Evolutionary conservation across 2,888 invertebrate genomes (phyloP).

Genomic region (Morpho achilles): DNA sequence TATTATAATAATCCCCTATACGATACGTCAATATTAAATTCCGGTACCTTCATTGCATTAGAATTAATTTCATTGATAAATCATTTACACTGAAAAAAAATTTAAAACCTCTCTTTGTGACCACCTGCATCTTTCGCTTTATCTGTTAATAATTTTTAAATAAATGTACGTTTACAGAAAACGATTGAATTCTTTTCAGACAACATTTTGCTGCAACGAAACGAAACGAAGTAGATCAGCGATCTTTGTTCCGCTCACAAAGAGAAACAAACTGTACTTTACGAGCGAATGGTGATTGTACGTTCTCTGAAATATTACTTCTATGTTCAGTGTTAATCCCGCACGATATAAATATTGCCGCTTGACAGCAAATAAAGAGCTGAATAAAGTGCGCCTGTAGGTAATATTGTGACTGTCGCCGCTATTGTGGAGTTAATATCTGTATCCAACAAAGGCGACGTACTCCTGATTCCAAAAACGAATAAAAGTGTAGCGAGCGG

Average conservation of each 20-base stretch:
- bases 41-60: too few relatives aligned
- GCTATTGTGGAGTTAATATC: slow-evolving; percentile 63
- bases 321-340: slow-evolving; percentile 39
- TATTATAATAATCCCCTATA: too few relatives aligned
- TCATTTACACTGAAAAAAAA: too few relatives aligned
- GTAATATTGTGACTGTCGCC: slow-evolving; percentile 70
- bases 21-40: too few relatives aligned
- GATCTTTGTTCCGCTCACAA: slow-evolving; percentile 21
- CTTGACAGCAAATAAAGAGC: slow-evolving; percentile 55
- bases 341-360: slow-evolving; percentile 52
- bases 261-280: slow-evolving; percentile 23
- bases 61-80: too few relatives aligned
- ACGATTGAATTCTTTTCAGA: slow-evolving; percentile 16
- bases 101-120: too few relatives aligned
- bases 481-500: slow-evolving; percentile 54
- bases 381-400: slow-evolving; percentile 52
- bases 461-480: slow-evolving; percentile 60
- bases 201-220: slow-evolving; percentile 30
- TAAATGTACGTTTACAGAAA: too few relatives aligned
- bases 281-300: slow-evolving; percentile 33
- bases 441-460: slow-evolving; percentile 60
- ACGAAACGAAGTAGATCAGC: slow-evolving; percentile 9
- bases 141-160: too few relatives aligned
- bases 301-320: slow-evolving; percentile 23
- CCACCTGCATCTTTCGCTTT: too few relatives aligned